Base-by-base conservation (phyloP, 2,113 vertebrate genomes). In the Otolemur garnettii region DNA sequence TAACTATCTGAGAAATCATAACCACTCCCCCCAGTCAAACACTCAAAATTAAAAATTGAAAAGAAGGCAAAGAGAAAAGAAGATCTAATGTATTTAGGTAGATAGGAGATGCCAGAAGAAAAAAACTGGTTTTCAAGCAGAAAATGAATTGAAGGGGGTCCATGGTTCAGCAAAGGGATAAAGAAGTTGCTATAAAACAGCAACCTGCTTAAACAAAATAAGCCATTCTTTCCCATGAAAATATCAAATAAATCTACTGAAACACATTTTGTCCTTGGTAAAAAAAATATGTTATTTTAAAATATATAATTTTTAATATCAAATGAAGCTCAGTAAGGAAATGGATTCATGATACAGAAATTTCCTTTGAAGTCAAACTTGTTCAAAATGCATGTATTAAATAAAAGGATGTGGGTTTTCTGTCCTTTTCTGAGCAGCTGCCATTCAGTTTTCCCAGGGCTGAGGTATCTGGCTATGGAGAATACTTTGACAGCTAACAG, bases 301-400 rank as follows among this genome's bases (percentile, higher is more conserved):
- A 79, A 42, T 79, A 71, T 28, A 90, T 85, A 24, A 53, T 59
- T 64, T 64, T 86, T 85, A 91, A 91, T 79, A 87, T 21, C 64
- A 80, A 57, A 62, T 87, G 28, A 87, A 91, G 10, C 17, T 80
- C n/a, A 24, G n/a, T 45, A 21, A 91, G 74, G 57, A 80, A 87
- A 80, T 50, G 69, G 17, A 78, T 90, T 90, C 60, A 78, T 50
- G 26, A 77, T 19, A 83, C 3, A 91, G 74, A 91, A 87, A 72
- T 66, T 95, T 86, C n/a, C 22, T 91, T 87, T 95, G 55, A 50
- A 91, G 57, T 87, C 74, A 80, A 57, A 85, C 66, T 64, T 74
- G 42, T 72, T 95, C 80, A 95, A 95, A 95, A 79, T 91, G 22
- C 30, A 74, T 81, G 15, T 45, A 80, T 87, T 87, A 71, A 87